Evolutionary conservation across 2,888 invertebrate species (phyloP).

Genomic region (Lumbricus terrestris): DNA sequence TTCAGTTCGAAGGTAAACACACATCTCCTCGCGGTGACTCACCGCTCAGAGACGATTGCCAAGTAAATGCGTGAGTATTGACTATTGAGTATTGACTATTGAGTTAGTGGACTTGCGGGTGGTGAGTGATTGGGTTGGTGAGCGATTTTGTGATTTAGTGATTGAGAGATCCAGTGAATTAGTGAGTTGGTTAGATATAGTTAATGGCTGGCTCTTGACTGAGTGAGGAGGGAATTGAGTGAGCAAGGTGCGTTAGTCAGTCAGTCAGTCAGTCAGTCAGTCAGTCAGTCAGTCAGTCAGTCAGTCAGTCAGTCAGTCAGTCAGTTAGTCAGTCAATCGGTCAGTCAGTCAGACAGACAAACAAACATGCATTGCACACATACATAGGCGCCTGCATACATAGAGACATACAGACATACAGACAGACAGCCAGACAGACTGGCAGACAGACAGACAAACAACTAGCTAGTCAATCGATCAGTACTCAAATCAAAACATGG

Average conservation of each 20-base stretch:
- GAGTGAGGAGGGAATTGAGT: not conserved
- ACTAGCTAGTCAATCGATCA: not conserved
- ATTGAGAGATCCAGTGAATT: not conserved
- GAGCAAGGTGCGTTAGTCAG: not conserved
- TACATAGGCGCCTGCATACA: too few relatives aligned
- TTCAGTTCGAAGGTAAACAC: slow-evolving; percentile 62
- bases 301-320: not conserved
- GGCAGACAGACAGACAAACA: not conserved
- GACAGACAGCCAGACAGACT: not conserved
- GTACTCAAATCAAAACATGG: not conserved
- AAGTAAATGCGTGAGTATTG: too few relatives aligned
- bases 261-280: not conserved
- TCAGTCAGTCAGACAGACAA: too few relatives aligned
- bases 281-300: not conserved
- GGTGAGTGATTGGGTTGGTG: too few relatives aligned
- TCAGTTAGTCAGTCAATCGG: too few relatives aligned
- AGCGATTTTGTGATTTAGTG: too few relatives aligned
- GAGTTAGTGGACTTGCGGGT: too few relatives aligned
- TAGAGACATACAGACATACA: too few relatives aligned
- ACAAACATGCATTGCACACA: too few relatives aligned
- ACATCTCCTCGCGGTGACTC: too few relatives aligned
- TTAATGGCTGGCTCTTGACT: not conserved
- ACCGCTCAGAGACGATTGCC: not conserved
- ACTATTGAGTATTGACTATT: too few relatives aligned
- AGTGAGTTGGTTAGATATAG: too few relatives aligned